phyloP scores from a whole-genome alignment of 1,140 invertebrate species.

The Lepidotrigona ventralis region DNA sequence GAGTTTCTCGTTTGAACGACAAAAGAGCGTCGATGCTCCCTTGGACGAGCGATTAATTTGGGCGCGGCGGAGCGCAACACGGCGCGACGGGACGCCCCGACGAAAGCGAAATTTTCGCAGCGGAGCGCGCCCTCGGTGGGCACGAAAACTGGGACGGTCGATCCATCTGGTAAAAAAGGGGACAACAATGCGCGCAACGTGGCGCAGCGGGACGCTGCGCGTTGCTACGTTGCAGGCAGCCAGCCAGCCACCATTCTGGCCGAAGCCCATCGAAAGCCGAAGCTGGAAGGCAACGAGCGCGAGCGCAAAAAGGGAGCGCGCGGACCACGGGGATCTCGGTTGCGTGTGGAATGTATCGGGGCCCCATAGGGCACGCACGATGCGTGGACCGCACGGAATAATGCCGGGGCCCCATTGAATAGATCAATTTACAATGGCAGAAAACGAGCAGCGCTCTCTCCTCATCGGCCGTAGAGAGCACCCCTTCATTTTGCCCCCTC shows the following conservation, averaged over 20 bases:
- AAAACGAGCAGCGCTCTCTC: constrained; percentile 72
- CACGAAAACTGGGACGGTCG: constrained; percentile 58
- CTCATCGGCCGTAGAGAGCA: constrained; percentile 20
- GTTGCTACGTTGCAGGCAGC: constrained; percentile 49
- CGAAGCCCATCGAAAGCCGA: constrained; percentile 8
- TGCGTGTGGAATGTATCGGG: constrained; percentile 62
- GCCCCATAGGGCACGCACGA: constrained; percentile 64
- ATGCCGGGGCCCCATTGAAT: constrained; percentile 76
- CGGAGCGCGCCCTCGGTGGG: constrained; percentile 24
- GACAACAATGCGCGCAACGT: constrained; percentile 66
- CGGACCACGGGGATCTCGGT: constrained; percentile 25
- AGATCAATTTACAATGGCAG: constrained; percentile 79
- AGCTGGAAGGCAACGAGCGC: constrained; percentile 41
- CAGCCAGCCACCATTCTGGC: neutral
- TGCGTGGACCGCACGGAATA: constrained; percentile 62
- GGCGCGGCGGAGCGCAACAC: neutral
- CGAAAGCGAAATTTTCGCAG: constrained; percentile 53
- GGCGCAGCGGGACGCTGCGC: constrained; percentile 67
- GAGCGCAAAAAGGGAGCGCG: constrained; percentile 56
- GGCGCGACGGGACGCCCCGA: constrained; percentile 29
- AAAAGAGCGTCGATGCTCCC: constrained; percentile 25
- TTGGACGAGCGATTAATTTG: constrained; percentile 38
- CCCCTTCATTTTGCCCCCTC: constrained; percentile 33
- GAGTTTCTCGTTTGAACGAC: neutral
- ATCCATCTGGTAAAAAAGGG: constrained; percentile 63